phyloP scores from a whole-genome alignment of 2,113 vertebrate species.

The Stegostoma tigrinum region DNA sequence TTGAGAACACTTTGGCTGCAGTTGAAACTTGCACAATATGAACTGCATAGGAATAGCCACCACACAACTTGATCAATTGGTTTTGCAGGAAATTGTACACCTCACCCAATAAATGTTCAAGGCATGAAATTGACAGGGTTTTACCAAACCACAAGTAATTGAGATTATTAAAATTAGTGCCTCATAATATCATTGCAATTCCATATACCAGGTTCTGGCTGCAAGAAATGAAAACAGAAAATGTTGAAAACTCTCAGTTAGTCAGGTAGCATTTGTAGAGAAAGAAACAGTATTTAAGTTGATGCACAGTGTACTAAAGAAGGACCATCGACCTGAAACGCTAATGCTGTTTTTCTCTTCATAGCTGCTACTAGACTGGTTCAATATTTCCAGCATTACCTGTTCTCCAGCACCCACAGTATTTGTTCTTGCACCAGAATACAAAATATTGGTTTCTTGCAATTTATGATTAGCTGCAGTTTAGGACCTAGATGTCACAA shows the following conservation, averaged over 20 bases:
- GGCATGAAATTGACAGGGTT: not conserved
- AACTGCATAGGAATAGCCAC: not conserved
- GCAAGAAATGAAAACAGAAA: not conserved
- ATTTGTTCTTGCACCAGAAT: not conserved
- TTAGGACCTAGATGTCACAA: not conserved
- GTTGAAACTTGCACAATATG: not conserved
- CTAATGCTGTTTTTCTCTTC: not conserved
- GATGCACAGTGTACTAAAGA: not conserved
- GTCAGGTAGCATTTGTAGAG: not conserved
- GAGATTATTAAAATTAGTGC: not conserved
- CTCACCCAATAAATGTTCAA: not conserved
- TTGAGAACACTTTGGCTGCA: not conserved
- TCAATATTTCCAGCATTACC: not conserved
- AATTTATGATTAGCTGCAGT: not conserved
- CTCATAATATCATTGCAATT: not conserved
- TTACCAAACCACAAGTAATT: not conserved
- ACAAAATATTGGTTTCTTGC: not conserved
- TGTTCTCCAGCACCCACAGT: not conserved
- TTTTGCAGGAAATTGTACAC: not conserved
- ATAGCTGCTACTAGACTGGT: not conserved
- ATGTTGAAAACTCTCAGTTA: not conserved
- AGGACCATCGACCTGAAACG: not conserved
- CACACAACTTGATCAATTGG: not conserved
- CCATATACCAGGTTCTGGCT: not conserved
- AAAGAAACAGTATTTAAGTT: not conserved